Conservation (phyloP, 1,140 invertebrate genomes). For the Scylla paramamosain region DNA sequence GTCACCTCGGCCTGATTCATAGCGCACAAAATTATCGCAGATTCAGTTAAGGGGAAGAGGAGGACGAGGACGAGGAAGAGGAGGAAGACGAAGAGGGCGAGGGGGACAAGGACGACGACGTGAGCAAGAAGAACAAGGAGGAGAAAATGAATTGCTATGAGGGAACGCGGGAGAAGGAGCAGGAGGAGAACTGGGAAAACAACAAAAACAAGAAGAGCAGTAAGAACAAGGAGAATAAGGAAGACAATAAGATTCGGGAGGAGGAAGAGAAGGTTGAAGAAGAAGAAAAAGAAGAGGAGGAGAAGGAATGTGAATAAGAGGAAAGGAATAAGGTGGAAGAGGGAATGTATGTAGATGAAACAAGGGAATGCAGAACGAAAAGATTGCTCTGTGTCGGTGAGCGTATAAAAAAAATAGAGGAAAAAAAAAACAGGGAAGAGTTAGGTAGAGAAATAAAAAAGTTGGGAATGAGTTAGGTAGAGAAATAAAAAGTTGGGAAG, state of each 20-base stretch:
- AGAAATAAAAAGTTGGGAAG: no score
- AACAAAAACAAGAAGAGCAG: not conserved
- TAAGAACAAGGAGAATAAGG: not conserved
- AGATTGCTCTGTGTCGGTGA: no score
- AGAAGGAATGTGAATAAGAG: not conserved
- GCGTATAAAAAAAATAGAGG: not conserved
- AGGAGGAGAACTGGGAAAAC: not conserved
- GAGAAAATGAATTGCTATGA: not conserved
- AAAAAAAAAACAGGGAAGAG: not conserved
- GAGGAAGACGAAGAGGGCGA: not conserved
- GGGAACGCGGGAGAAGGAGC: not conserved
- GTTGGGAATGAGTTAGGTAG: no score
- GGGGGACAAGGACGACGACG: not conserved
- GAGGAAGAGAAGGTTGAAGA: not conserved
- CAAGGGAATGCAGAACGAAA: no score
- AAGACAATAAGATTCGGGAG: not conserved
- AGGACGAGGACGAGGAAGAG: not conserved
- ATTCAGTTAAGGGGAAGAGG: not conserved
- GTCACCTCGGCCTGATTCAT: conserved; percentile 10
- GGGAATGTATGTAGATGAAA: no score
- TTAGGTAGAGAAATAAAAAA: no score
- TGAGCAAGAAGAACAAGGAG: not conserved
- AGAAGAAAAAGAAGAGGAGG: not conserved
- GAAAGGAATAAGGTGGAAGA: no score
- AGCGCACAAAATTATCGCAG: conserved; percentile 21